Evolutionary conservation across 2,888 invertebrate species (phyloP), one percentile per base, ranked within the genome.

Genomic region (Gastrophysa polygoni): DNA sequence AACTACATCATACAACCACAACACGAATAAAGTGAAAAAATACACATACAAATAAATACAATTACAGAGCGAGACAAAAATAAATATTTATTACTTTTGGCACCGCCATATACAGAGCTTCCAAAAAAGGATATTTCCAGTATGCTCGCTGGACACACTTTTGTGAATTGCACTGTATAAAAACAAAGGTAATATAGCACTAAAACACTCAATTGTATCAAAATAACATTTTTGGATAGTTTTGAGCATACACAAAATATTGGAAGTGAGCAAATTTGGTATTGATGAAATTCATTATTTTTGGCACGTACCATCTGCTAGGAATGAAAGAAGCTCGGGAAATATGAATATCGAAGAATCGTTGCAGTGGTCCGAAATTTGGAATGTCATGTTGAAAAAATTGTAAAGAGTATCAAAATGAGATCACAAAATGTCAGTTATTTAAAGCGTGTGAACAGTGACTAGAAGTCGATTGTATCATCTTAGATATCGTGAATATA

Each of bases 41-140:
- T 70, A 71, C 67, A 72, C 68, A 70, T 73, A 72, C 63, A 69
- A 73, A 70, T 71, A 66, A 71, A 71, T 71, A 71, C 63, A 64
- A 64, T 62, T 63, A 69, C 61, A 62, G 60, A 54, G 61, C 61
- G 61, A 61, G 54, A 57, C 50, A 68, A 71, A 69, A 65, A 54
- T 55, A 21, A 52, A 16, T 34, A 14, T 17, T 24, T 8, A 52
- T 32, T 34, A 47, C 44, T 50, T 50, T 57, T 57, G 28, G 48
- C 21, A 38, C 17, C 38, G 38, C 52, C 52, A 18, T n/a, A 18
- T 11, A 20, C 46, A 20, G n/a, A 10, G 20, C 18, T 7, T 5
- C 18, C 1, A 46, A 46, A 44, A 7, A 46, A 21, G 3, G 10
- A 38, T 11, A 38, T 38, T 38, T 8, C 10, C 10, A 3, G 4